These are phyloP conservation scores for Popillia japonica DNA, from an alignment of 1,140 invertebrate genomes.

Conservation along the genomic window DNA sequence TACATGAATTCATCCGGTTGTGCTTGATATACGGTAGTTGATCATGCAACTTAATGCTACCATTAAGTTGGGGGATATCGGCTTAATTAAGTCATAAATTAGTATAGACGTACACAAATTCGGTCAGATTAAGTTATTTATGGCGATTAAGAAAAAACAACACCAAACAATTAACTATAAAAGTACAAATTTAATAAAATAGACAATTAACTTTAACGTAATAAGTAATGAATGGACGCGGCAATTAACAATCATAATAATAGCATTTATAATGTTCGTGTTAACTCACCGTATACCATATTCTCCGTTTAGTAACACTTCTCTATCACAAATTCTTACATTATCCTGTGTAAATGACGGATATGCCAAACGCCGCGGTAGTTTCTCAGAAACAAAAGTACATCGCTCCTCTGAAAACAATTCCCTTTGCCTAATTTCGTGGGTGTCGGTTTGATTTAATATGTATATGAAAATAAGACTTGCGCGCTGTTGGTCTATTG, in stretches of 20 bases:
- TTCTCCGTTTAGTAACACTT: background rate
- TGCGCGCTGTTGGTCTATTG: conserved; percentile 11
- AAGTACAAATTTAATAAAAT: too few species aligned
- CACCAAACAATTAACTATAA: too few species aligned
- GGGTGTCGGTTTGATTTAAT: conserved; percentile 32
- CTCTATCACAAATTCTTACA: background rate
- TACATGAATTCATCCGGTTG: too few species aligned
- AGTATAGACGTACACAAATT: too few species aligned
- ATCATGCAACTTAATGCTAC: too few species aligned
- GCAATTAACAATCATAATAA: background rate
- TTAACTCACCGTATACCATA: background rate
- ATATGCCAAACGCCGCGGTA: background rate
- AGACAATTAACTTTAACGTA: too few species aligned
- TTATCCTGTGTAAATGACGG: background rate
- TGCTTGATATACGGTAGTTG: too few species aligned
- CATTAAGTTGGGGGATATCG: too few species aligned
- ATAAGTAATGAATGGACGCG: background rate
- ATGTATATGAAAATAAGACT: conserved; percentile 29
- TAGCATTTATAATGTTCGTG: too few species aligned
- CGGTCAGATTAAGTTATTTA: too few species aligned
- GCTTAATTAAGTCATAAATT: too few species aligned
- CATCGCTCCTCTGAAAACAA: background rate
- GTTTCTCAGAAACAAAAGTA: background rate
- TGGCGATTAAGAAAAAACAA: too few species aligned
- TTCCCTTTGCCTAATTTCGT: conserved; percentile 15